Conservation (phyloP, 2,888 invertebrate genomes). For the Rhopalosiphum nymphaeae region DNA sequence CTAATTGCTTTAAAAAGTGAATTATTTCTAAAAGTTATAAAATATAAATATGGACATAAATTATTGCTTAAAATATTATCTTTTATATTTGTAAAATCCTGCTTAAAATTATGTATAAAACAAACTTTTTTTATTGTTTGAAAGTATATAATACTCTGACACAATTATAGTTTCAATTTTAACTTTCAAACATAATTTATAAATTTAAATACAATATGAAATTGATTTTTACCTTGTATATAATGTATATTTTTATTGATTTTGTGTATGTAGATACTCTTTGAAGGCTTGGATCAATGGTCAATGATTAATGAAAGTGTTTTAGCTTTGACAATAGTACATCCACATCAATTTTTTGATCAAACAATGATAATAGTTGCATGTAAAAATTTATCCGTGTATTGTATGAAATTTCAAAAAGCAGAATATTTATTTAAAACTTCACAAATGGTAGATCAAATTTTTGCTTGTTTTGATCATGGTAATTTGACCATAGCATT, state of each 20-base stretch:
- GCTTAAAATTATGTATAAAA: neutral
- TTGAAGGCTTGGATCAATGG: constrained; percentile 49
- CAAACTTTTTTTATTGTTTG: neutral
- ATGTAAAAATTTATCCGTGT: constrained; percentile 52
- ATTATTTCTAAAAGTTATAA: neutral
- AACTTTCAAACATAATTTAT: neutral
- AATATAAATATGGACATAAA: too few relatives aligned
- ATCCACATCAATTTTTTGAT: constrained; percentile 12
- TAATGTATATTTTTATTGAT: neutral
- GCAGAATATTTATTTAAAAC: constrained; percentile 38
- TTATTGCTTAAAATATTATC: neutral
- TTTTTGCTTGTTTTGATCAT: constrained; percentile 30
- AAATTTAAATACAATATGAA: neutral
- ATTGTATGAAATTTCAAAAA: constrained; percentile 13
- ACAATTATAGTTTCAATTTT: neutral
- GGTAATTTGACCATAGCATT: constrained; percentile 1
- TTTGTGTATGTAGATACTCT: constrained; percentile 34
- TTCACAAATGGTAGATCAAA: neutral
- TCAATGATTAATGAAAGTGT: constrained; percentile 51
- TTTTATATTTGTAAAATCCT: neutral
- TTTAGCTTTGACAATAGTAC: constrained; percentile 21
- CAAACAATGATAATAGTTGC: constrained; percentile 50
- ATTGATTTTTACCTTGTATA: neutral
- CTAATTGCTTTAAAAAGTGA: neutral
- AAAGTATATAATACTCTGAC: too few relatives aligned